These are phyloP conservation scores for Scaptomyza hsui DNA, from an alignment of 1,140 invertebrate genomes.

Conservation along the genomic window DNA sequence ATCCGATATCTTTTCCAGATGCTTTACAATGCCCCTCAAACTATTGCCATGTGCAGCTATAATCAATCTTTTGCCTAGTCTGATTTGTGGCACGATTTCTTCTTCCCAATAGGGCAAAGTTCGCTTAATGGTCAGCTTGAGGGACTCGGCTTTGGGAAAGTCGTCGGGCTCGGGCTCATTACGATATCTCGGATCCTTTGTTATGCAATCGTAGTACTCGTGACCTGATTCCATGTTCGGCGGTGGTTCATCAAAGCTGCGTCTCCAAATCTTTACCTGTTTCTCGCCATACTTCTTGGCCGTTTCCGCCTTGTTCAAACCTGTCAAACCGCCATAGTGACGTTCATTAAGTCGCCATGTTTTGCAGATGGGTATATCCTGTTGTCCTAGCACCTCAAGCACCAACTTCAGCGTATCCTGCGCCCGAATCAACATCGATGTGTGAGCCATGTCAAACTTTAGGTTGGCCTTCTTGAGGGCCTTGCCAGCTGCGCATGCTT, in stretches of 20 bases:
- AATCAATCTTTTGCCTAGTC: slow-evolving; percentile 93
- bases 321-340: slow-evolving; percentile 97
- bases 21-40: slow-evolving; percentile 96
- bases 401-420: slow-evolving; percentile 93
- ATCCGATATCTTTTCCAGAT: slow-evolving; percentile 93
- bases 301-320: slow-evolving; percentile 97
- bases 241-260: slow-evolving; percentile 96
- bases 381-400: slow-evolving; percentile 90
- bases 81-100: slow-evolving; percentile 94
- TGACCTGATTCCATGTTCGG: slow-evolving; percentile 94
- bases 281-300: slow-evolving; percentile 97
- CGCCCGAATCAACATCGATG: slow-evolving; percentile 94
- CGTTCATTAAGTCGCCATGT: slow-evolving; percentile 97
- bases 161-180: slow-evolving; percentile 89
- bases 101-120: slow-evolving; percentile 97
- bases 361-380: slow-evolving; percentile 90
- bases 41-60: slow-evolving; percentile 98
- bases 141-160: slow-evolving; percentile 95
- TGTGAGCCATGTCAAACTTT: slow-evolving; percentile 95
- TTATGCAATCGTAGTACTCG: slow-evolving; percentile 92
- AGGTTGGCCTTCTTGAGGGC: slow-evolving; percentile 92
- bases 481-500: slow-evolving; percentile 91
- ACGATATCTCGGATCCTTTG: slow-evolving; percentile 91
- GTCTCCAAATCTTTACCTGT: slow-evolving; percentile 96
- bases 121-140: slow-evolving; percentile 95